Base-by-base conservation (phyloP, 2,888 invertebrate genomes). In the Drosophila ustulata region DNA sequence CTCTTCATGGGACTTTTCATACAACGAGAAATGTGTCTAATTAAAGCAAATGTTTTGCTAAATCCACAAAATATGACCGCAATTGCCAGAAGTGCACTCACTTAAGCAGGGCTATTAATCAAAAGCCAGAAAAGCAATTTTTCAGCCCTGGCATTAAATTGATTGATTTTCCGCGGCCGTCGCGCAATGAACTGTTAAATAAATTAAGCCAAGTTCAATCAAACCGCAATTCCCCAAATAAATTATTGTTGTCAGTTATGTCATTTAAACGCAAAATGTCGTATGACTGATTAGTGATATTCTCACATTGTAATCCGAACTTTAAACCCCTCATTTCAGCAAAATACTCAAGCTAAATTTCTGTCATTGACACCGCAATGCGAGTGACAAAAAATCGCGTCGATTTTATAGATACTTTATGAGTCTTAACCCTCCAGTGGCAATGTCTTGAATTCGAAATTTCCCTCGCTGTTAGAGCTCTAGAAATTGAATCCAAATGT, bases 161-260 rank as follows among this genome's bases (percentile, higher is more conserved):
- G 53, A 66, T 66, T 58, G 55, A 55, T 55, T 55, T 55, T 13
- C 9, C 39, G 32, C 41, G 66, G 39, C 45, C 23, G 32, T 28
- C 8, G 45, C 23, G 39, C 39, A 66, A 55, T 55, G 59, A 34
- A 41, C 50, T 55, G 58, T 18, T 55, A 53, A 66, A 55, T 55
- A 55, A 59, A 59, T 68, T 58, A 53, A 65, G 30, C 43, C 43
- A 49, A 58, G 26, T 37, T 55, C 57, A 13, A 18, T 37, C 34
- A 41, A 51, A 34, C 45, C 68, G 9, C 50, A 55, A 59, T 51
- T 50, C 45, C 8, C 9, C 26, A 50, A 59, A 59, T 66, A 66
- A 66, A 55, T 51, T 28, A 41, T 37, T 26, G 39, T 37, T 28
- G 18, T 26, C 43, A 3, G 34, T 34, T 34, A 59, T 26, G 39